Percentiles rank a stretch among this genome's conserved stretches.
phyloP scores from a whole-genome alignment of 2,113 vertebrate species.

The Syrrhaptes paradoxus region DNA sequence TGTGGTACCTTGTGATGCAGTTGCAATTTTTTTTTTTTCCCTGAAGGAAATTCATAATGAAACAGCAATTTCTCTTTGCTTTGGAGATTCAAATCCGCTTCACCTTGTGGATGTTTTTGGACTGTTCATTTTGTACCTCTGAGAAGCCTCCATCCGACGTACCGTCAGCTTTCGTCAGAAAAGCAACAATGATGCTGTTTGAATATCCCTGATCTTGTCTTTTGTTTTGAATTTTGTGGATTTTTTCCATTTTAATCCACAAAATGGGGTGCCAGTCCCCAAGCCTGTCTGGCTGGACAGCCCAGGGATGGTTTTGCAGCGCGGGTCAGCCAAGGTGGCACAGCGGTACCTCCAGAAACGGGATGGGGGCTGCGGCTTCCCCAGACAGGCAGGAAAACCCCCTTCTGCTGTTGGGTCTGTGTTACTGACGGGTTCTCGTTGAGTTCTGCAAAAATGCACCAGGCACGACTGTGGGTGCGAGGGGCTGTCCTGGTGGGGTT shows the following conservation, averaged over 20 bases:
- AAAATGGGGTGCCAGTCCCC: neutral
- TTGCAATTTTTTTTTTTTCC: neutral
- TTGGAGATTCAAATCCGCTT: neutral
- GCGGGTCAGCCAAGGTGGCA: too few relatives aligned
- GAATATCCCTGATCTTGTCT: neutral
- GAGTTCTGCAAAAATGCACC: neutral
- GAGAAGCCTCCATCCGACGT: neutral
- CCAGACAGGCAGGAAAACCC: rapidly evolving
- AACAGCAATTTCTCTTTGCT: neutral
- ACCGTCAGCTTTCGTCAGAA: neutral
- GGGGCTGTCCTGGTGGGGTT: neutral
- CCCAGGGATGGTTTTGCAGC: too few relatives aligned
- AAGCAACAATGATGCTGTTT: too few relatives aligned
- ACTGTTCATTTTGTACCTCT: neutral
- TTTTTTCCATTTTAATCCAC: neutral
- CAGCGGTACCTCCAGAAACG: neutral
- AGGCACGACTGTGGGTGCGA: rapidly evolving
- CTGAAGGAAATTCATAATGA: neutral
- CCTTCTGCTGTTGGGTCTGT: neutral
- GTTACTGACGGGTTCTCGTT: too few relatives aligned
- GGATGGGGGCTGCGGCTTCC: rapidly evolving
- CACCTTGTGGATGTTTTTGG: rapidly evolving
- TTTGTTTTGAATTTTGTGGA: rapidly evolving
- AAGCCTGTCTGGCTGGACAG: neutral
- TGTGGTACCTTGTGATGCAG: neutral